Evolutionary conservation across 92 coral and sea anemone genomes (phyloP).

Genomic region (Meandrina meandrites): DNA sequence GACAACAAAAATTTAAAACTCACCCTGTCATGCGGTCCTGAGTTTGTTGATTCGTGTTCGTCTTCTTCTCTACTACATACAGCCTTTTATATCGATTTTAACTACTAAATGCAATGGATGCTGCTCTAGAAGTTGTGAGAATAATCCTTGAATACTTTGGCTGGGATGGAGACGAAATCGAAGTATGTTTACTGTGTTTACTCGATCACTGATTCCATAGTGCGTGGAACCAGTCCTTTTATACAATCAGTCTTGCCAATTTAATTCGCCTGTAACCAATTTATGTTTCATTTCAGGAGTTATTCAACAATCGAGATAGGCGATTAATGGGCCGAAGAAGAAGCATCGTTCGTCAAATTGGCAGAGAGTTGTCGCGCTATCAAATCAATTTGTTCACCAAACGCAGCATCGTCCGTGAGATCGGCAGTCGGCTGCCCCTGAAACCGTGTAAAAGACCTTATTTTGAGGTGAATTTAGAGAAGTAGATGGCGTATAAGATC

Average conservation of each 20-base stretch:
- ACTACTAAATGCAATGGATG: slow-evolving; percentile 49
- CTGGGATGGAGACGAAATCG: slow-evolving; percentile 76
- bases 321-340: slow-evolving; percentile 61
- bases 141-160: slow-evolving; percentile 73
- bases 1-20: slow-evolving; percentile 24
- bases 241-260: background rate
- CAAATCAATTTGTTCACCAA: slow-evolving; percentile 66
- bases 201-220: background rate
- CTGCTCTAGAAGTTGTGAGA: slow-evolving; percentile 52
- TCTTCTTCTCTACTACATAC: background rate
- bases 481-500: background rate
- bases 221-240: background rate
- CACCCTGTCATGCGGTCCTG: slow-evolving; percentile 12
- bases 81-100: background rate
- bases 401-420: slow-evolving; percentile 88
- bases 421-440: slow-evolving; percentile 89
- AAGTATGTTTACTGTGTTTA: slow-evolving; percentile 51
- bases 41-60: background rate
- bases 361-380: slow-evolving; percentile 52
- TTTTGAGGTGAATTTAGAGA: slow-evolving; percentile 63
- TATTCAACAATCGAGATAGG: slow-evolving; percentile 30
- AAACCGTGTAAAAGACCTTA: slow-evolving; percentile 84
- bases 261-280: background rate
- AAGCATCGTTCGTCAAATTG: slow-evolving; percentile 78
- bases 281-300: slow-evolving; percentile 22